Evolutionary conservation across 2,888 invertebrate species (phyloP), one percentile per base, ranked within the genome.

Genomic region (Drosophila aldrichi): DNA sequence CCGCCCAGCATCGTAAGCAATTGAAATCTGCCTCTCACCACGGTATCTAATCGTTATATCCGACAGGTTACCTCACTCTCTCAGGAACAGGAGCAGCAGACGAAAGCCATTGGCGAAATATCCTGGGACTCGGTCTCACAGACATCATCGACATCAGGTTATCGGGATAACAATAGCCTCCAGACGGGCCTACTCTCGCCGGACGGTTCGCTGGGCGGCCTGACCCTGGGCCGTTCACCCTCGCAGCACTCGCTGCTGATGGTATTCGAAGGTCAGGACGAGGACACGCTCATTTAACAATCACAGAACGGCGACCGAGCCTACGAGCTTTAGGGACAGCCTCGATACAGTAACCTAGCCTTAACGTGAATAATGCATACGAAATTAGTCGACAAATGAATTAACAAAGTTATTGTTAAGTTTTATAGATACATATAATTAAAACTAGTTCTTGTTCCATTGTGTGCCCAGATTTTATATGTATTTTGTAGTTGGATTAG

Each of bases 91-190:
- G 91, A 77, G 52, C 64, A 73, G 9, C 89, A 81, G 55, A 88
- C 91, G 12, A 92, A 91, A 71, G 82, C 91, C 34, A 82, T 92
- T 55, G 93, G 95, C 0, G 96, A 96, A 92, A 95, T 96, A 4
- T 96, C 96, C 0, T 96, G 96, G 95, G 96, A 97, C 92, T 96
- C 96, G 91, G 94, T 96, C 69, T 96, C 96, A 5, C 96, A 96
- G 92, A 97, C 96, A 0, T 97, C 97, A 0, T 97, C 97, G 81
- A 97, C 97, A 20, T 97, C 97, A 1, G 97, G 97, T 72, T 97
- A 97, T 92, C 94, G 95, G 34, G 95, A 96, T 86, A 96, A 96
- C 92, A 95, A 94, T 92, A 95, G 94, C 62, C 76, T 93, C 14
- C 93, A 93, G 70, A 92, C 93, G 2, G 93, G 93, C 76, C 91